A percentile compares a stretch with the other conserved stretches of the same genome.
Conservation (phyloP, 2,888 invertebrate genomes). For the Erebia ligea region DNA sequence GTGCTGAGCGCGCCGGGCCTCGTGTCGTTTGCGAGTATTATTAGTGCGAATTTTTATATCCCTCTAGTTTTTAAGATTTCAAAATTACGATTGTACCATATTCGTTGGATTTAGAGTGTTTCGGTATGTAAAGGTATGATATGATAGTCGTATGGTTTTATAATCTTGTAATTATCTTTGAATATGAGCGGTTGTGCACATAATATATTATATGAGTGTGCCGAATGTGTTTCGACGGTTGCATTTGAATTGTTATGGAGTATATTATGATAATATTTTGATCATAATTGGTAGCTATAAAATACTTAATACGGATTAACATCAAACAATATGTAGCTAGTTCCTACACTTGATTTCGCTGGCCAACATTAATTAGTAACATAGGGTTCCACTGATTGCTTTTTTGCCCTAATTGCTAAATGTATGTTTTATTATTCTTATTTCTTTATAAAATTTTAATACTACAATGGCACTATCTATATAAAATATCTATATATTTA, state of each 20-base stretch:
- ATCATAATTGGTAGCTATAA: slow-evolving; percentile 49
- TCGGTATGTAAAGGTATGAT: slow-evolving; percentile 57
- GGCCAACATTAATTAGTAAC: slow-evolving; percentile 2
- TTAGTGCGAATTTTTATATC: slow-evolving; percentile 80
- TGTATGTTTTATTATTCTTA: not conserved
- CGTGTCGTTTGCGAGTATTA: slow-evolving; percentile 72
- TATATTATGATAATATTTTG: slow-evolving; percentile 44
- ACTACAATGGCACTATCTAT: slow-evolving; percentile 11
- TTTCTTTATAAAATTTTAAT: not conserved
- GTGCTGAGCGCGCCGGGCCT: slow-evolving; percentile 53
- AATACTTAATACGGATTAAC: slow-evolving; percentile 48
- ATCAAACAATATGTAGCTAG: slow-evolving; percentile 52
- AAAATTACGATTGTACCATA: slow-evolving; percentile 78
- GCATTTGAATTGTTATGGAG: slow-evolving; percentile 46
- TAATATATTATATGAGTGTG: slow-evolving; percentile 49
- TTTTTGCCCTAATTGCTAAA: not conserved
- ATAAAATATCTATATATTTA: too few relatives aligned
- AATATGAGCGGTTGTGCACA: slow-evolving; percentile 73
- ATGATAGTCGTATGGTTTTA: slow-evolving; percentile 60
- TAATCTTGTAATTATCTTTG: slow-evolving; percentile 63
- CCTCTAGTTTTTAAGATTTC: slow-evolving; percentile 74
- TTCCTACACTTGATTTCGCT: slow-evolving; percentile 49
- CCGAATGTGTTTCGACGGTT: slow-evolving; percentile 47
- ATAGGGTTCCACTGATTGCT: slow-evolving; percentile 2
- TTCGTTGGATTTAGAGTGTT: slow-evolving; percentile 54